phyloP scores from a whole-genome alignment of 2,888 invertebrate genomes.

The Chydorus sphaericus region DNA sequence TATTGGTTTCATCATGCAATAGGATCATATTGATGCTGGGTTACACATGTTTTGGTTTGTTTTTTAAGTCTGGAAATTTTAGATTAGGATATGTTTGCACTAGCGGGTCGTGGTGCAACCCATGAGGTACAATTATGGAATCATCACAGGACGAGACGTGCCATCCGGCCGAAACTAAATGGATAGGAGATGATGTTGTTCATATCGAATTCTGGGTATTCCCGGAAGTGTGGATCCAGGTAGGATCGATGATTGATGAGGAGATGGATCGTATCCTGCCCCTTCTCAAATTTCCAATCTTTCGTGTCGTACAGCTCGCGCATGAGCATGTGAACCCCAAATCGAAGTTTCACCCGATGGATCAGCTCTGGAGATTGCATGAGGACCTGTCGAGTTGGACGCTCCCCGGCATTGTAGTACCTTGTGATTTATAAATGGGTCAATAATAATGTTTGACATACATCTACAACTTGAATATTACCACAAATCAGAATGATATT shows the following conservation, averaged over 20 bases:
- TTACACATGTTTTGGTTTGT: not conserved
- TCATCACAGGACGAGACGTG: slow-evolving; percentile 1
- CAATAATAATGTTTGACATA: too few species aligned
- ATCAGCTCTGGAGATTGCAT: slow-evolving; percentile 22
- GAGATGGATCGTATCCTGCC: slow-evolving; percentile 15
- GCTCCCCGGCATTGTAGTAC: slow-evolving; percentile 26
- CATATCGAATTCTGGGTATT: slow-evolving; percentile 19
- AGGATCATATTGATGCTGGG: too few species aligned
- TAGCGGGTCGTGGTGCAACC: not conserved
- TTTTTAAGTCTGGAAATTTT: too few species aligned
- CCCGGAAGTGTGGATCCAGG: slow-evolving; percentile 13
- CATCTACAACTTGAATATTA: not conserved
- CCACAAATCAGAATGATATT: slow-evolving; percentile 20
- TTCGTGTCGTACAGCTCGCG: slow-evolving; percentile 9
- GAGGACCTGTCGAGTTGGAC: slow-evolving; percentile 23
- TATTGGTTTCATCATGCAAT: too few species aligned
- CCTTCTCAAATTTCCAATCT: slow-evolving; percentile 11
- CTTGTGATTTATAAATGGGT: slow-evolving; percentile 10
- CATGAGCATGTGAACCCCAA: slow-evolving; percentile 20
- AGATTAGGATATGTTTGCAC: too few species aligned
- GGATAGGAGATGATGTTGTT: slow-evolving; percentile 21
- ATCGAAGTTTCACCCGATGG: slow-evolving; percentile 22
- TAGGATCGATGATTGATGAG: slow-evolving; percentile 16
- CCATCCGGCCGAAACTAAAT: slow-evolving; percentile 21
- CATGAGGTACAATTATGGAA: not conserved